Base-by-base conservation (phyloP, 2,888 invertebrate genomes). In the Barypeithes pellucidus region DNA sequence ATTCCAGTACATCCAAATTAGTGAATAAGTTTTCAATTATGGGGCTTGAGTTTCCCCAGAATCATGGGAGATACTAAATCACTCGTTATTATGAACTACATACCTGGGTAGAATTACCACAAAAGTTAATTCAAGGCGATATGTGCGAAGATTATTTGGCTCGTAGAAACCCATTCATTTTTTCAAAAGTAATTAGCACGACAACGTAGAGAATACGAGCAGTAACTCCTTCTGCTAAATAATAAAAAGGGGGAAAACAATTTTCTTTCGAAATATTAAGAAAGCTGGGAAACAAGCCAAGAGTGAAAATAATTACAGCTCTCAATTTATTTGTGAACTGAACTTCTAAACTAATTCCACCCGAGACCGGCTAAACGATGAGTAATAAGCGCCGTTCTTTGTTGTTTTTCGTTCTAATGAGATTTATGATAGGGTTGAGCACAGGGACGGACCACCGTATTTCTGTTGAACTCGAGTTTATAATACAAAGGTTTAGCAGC, bases 311-410 rank as follows among this genome's bases (percentile, higher is more conserved):
- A 81, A 82, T 82, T 81, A 81, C 80, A 77, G 75, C 79, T 77
- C 80, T 80, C 80, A 81, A 80, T 81, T 80, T 80, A 80, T 79
- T 80, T 80, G 78, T 77, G 78, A 77, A 78, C 75, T 72, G 76
- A 74, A 79, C 80, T 81, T 81, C 79, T 80, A 81, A 81, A 81
- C 81, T 81, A 80, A 82, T 81, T 82, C 79, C 79, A 76, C 75
- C 75, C 62, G 73, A 69, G 79, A 77, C 76, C 69, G 70, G 77
- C 77, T 80, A 76, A 78, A 72, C 78, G 79, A 78, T 79, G 81
- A 81, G 79, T 77, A 81, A 79, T 80, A 80, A 78, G 75, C 77
- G 78, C 78, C 78, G 80, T 80, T 81, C 80, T 82, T 81, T 81
- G 80, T 80, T 80, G 80, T 80, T 80, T 80, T 79, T 75, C 63